A percentile compares a stretch with the other conserved stretches of the same genome.
Evolutionary conservation across 2,113 vertebrate species (phyloP).

Genomic region (Podarcis cretensis): DNA sequence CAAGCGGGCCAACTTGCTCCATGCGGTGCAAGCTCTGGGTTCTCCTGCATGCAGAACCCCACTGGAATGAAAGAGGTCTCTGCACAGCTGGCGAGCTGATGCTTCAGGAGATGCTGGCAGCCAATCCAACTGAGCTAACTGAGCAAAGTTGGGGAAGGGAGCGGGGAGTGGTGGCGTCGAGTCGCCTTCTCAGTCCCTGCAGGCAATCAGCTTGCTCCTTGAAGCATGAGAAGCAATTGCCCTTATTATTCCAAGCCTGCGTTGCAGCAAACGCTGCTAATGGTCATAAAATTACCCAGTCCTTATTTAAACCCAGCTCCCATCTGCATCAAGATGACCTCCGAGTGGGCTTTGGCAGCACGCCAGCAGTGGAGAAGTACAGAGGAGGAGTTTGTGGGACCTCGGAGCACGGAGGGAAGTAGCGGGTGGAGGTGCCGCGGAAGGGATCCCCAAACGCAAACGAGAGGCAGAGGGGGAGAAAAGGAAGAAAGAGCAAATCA

Average conservation of each 20-base stretch:
- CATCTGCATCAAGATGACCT: conserved; percentile 64
- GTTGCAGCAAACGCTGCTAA: conserved; percentile 59
- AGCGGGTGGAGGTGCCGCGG: not conserved
- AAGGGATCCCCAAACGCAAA: conserved; percentile 35
- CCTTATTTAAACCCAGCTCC: conserved; percentile 71
- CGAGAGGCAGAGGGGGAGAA: conserved; percentile 36
- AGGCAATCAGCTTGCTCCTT: conserved; percentile 62
- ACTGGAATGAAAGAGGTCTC: not conserved
- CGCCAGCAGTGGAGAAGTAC: conserved; percentile 49
- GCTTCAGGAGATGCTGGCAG: not conserved
- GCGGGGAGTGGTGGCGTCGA: conserved; percentile 17
- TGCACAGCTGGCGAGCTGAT: not conserved
- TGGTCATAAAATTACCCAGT: conserved; percentile 68
- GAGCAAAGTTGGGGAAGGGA: conserved; percentile 10
- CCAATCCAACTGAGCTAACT: conserved; percentile 11
- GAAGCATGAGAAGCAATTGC: conserved; percentile 64
- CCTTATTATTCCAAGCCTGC: conserved; percentile 68
- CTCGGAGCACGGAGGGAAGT: not conserved
- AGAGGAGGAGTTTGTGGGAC: conserved; percentile 24
- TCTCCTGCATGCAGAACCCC: not conserved
- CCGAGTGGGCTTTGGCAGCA: conserved; percentile 59
- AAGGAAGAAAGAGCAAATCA: conserved; percentile 7
- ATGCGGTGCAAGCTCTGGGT: not conserved
- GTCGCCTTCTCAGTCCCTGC: conserved; percentile 48
- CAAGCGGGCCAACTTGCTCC: not conserved